Evolutionary conservation across 2,888 invertebrate genomes (phyloP), one percentile per base, ranked within the genome.

Genomic region (Ennomos erosarius): DNA sequence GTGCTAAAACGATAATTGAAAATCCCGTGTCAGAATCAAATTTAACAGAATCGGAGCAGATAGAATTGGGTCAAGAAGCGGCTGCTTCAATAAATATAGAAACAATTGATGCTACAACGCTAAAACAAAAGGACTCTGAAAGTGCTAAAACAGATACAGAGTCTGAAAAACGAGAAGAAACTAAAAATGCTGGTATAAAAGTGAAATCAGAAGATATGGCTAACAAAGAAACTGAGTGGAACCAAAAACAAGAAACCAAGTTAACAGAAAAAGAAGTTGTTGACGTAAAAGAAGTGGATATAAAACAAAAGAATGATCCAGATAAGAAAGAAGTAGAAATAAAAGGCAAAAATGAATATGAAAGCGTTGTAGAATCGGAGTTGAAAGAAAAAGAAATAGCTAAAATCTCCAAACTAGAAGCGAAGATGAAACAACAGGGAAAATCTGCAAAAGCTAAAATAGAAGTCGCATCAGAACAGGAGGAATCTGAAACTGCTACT

Each of bases 231-330:
- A 9, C 13, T 10, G 34, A 33, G 11, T 1, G 1, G 9, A 45
- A 45, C 11, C 16, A 45, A 10, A 33, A 11, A 37, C 38, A 1
- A 10, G 36, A 59, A 39, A 45, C 11, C 8, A n/a, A 42, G 9
- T 37, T 0, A 55, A 62, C 36, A 40, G 48, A 47, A 49, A 35
- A 54, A 51, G 45, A 61, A 34, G n/a, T n/a, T n/a, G n/a, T n/a
- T n/a, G 53, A 10, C n/a, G 45, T 42, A 40, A 9, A 43, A 34
- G 49, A 54, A 10, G 42, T 40, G 9, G 39, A 40, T 10, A 12
- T 53, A 8, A 73, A 74, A 35, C 73, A 74, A 34, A 12, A 48
- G 40, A 10, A 35, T 6, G 36, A 55, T 9, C 50, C 50, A 12
- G 55, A 58, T 10, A 62, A 59, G 26, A 45, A 52, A 36, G 62